phyloP scores from a whole-genome alignment of 2,113 vertebrate genomes.

The Machaerirhynchus nigripectus region DNA sequence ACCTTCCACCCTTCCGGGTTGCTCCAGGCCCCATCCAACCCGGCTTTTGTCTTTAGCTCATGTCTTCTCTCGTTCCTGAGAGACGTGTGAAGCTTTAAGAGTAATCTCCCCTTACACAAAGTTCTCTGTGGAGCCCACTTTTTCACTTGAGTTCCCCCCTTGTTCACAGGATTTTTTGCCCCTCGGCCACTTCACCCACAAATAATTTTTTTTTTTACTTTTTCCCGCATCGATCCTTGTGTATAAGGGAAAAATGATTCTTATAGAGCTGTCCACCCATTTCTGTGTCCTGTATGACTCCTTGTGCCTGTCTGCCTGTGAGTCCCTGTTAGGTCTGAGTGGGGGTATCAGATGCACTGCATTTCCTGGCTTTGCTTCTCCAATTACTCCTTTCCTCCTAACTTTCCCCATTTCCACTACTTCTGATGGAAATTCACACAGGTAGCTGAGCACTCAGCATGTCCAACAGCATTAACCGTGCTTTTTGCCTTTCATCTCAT shows the following conservation, averaged over 20 bases:
- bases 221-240: background rate
- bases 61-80: background rate
- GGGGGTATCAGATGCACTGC: background rate
- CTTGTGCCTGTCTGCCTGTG: background rate
- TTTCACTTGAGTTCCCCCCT: background rate
- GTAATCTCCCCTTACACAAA: background rate
- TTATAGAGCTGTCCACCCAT: background rate
- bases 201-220: background rate
- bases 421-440: background rate
- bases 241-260: background rate
- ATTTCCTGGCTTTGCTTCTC: background rate
- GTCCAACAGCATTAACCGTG: background rate
- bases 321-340: background rate
- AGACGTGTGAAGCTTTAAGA: background rate
- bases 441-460: background rate
- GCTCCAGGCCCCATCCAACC: accelerated
- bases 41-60: background rate
- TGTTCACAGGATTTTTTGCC: background rate
- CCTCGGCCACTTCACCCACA: background rate
- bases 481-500: background rate
- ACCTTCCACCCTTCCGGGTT: background rate
- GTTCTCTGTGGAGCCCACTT: background rate
- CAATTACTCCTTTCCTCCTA: background rate
- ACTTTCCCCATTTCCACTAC: background rate
- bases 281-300: background rate